Evolutionary conservation across 2,113 vertebrate species (phyloP), one percentile per base, ranked within the genome.

Genomic region (Tapirus terrestris): DNA sequence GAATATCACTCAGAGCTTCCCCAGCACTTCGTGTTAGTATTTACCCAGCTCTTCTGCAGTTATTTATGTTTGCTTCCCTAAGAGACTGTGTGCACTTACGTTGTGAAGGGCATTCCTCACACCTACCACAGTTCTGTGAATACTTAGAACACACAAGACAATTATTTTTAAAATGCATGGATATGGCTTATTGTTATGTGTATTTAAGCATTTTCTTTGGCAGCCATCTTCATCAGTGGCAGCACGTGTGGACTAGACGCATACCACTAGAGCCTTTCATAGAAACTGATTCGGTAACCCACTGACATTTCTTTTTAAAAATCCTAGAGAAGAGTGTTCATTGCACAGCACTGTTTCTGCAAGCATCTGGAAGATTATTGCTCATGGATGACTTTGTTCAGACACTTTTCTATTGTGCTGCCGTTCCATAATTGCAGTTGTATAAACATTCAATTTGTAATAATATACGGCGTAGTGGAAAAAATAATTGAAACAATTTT

Each of bases 161-260:
- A 86, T 23, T 8, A 25, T 14, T 70, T 13, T 33, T 5, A 21
- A 77, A 67, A 27, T 25, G 0, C 25, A 10, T 1, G 13, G 13
- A 5, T 58, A 4, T 45, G 67, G 25, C 79, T 63, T 68, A n/a
- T 16, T 11, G 9, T 77, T 65, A 17, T 14, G 56, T 75, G 33
- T 27, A 39, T 51, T 81, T 25, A 65, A 53, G 75, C 29, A 51
- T 5, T 48, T 53, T 56, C 68, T 65, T 9, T 16, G 63, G 31
- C 75, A 29, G 51, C 20, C 53, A 6, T 86, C 29, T 51, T 84
- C 51, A 33, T 56, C 63, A 11, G 8, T 14, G 43, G 11, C 4
- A 20, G 21, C 2, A 10, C 2, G 0, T 61, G 16, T 29, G n/a
- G 65, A 23, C 25, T 10, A 29, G 23, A 29, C 0, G 17, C 23